phyloP scores from a whole-genome alignment of 2,797 vertebrate genomes.

The Peromyscus aztecus region DNA sequence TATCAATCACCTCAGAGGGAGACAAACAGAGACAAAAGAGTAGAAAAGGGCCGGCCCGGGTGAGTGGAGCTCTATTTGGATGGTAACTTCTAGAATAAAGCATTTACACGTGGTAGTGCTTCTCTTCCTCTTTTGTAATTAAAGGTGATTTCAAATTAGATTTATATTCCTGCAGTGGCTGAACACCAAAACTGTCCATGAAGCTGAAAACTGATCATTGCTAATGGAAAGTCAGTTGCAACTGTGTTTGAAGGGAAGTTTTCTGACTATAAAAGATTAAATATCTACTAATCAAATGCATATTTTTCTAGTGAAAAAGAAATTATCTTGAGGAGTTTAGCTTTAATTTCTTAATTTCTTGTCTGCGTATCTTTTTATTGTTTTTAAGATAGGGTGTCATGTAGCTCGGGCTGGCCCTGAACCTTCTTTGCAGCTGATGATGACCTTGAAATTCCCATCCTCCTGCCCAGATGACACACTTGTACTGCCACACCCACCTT shows the following conservation, averaged over 20 bases:
- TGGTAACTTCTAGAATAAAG: conserved; percentile 15
- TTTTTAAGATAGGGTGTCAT: neutral
- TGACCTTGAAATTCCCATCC: neutral
- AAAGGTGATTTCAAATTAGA: conserved; percentile 54
- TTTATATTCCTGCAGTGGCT: neutral
- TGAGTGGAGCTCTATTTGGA: neutral
- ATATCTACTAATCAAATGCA: neutral
- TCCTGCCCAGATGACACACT: neutral
- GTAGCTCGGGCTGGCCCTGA: neutral
- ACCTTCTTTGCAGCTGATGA: neutral
- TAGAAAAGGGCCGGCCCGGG: neutral
- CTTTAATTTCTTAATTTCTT: neutral
- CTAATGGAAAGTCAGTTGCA: neutral
- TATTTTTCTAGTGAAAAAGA: neutral
- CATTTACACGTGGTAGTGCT: neutral
- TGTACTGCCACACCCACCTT: too few relatives aligned
- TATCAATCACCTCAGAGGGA: neutral
- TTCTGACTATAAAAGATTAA: conserved; percentile 4
- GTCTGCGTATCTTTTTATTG: neutral
- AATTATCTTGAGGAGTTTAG: neutral
- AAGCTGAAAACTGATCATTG: neutral
- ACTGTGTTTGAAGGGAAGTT: neutral
- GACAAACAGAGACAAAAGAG: conserved; percentile 34
- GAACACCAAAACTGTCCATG: neutral
- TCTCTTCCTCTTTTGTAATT: neutral